phyloP scores from a whole-genome alignment of 2,113 vertebrate genomes.

The Lipophrys pholis region DNA sequence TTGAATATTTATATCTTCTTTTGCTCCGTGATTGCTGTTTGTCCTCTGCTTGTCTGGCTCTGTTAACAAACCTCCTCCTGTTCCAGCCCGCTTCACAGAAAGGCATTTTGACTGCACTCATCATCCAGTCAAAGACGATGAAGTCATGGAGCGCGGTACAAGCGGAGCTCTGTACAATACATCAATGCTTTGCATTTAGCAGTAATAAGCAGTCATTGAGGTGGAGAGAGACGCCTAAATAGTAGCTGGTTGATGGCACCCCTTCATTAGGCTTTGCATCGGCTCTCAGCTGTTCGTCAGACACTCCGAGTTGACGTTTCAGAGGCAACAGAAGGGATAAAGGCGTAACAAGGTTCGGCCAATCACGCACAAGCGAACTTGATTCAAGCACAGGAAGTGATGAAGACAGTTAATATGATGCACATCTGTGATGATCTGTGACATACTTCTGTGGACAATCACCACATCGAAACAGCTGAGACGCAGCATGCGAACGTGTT shows the following conservation, averaged over 20 bases:
- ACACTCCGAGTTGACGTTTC: slow-evolving; percentile 19
- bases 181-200: slow-evolving; percentile 48
- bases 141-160: slow-evolving; percentile 29
- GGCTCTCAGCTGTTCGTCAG: slow-evolving; percentile 7
- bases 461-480: too few species aligned
- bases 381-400: too few species aligned
- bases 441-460: too few species aligned
- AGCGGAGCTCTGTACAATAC: slow-evolving; percentile 23
- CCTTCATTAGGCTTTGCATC: slow-evolving; percentile 18
- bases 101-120: slow-evolving; percentile 38
- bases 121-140: not conserved
- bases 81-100: slow-evolving; percentile 6
- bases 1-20: slow-evolving; percentile 15
- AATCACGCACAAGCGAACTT: too few species aligned
- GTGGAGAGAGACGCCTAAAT: slow-evolving; percentile 20
- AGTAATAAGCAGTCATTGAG: slow-evolving; percentile 41
- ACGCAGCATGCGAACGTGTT: too few species aligned
- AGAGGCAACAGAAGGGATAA: not conserved
- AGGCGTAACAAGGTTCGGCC: too few species aligned
- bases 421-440: too few species aligned
- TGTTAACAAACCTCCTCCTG: slow-evolving; percentile 31
- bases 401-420: too few species aligned
- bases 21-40: slow-evolving; percentile 31
- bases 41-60: not conserved
- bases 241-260: not conserved